These are phyloP conservation scores for Gymnosoma rotundatum DNA, from an alignment of 2,888 invertebrate genomes.

Conservation along the genomic window DNA sequence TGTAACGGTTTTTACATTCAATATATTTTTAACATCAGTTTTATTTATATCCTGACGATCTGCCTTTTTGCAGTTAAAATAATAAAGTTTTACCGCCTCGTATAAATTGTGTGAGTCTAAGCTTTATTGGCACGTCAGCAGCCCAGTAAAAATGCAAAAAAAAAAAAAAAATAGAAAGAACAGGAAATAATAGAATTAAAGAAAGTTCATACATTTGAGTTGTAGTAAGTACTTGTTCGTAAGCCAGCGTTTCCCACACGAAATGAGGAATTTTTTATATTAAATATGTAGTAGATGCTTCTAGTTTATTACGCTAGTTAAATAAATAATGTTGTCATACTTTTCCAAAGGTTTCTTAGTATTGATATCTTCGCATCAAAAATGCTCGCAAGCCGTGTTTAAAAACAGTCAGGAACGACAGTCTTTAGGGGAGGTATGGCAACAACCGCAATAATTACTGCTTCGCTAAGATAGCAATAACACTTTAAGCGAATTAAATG, in stretches of 20 bases:
- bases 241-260: conserved; percentile 29
- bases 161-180: conserved; percentile 14
- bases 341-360: no score
- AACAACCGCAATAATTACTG: no score
- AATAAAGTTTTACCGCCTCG: conserved; percentile 68
- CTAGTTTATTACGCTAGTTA: no score
- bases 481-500: no score
- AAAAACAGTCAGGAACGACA: no score
- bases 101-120: conserved; percentile 62
- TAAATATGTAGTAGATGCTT: no score
- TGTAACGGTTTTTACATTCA: neutral
- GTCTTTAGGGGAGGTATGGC: no score
- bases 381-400: no score
- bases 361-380: no score
- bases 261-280: neutral
- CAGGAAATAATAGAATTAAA: conserved; percentile 30
- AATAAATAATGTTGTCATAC: no score
- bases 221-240: conserved; percentile 15
- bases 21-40: conserved; percentile 27
- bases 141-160: conserved; percentile 25
- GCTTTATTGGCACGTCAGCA: conserved; percentile 65
- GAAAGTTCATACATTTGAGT: conserved; percentile 23
- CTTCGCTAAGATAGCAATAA: no score
- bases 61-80: conserved; percentile 70
- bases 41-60: conserved; percentile 69